Conservation (phyloP, 2,888 invertebrate species). For the Archaeoteleia sp. region DNA sequence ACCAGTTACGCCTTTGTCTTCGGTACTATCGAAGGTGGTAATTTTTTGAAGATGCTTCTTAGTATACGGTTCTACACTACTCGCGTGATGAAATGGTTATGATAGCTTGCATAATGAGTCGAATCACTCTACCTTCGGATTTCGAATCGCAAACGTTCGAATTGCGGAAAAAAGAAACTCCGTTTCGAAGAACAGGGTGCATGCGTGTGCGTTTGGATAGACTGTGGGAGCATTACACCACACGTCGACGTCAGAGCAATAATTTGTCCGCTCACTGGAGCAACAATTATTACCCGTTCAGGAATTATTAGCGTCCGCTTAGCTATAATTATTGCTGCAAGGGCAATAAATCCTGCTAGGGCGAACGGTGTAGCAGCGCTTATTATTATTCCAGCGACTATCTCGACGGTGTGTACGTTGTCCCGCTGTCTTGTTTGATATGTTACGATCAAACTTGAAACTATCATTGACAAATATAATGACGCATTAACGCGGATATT, state of each 20-base stretch:
- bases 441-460: constrained; percentile 51
- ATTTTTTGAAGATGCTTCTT: too few relatives aligned
- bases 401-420: constrained; percentile 47
- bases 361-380: constrained; percentile 49
- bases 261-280: constrained; percentile 52
- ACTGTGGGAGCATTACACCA: constrained; percentile 48
- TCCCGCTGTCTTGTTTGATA: constrained; percentile 50
- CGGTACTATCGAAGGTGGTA: too few relatives aligned
- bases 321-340: constrained; percentile 55
- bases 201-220: constrained; percentile 21
- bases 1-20: too few relatives aligned
- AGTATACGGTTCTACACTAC: too few relatives aligned
- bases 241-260: constrained; percentile 51
- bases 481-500: constrained; percentile 43
- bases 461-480: constrained; percentile 48
- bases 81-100: too few relatives aligned
- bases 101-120: too few relatives aligned
- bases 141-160: too few relatives aligned
- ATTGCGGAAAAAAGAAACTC: too few relatives aligned
- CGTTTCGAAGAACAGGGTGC: constrained; percentile 4
- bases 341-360: constrained; percentile 53
- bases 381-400: constrained; percentile 52
- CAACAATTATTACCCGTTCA: constrained; percentile 55
- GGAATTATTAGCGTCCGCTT: constrained; percentile 55
- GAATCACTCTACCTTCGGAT: too few relatives aligned